Evolutionary conservation across 2,888 invertebrate genomes (phyloP), one percentile per base, ranked within the genome.

Genomic region (Unio delphinus): DNA sequence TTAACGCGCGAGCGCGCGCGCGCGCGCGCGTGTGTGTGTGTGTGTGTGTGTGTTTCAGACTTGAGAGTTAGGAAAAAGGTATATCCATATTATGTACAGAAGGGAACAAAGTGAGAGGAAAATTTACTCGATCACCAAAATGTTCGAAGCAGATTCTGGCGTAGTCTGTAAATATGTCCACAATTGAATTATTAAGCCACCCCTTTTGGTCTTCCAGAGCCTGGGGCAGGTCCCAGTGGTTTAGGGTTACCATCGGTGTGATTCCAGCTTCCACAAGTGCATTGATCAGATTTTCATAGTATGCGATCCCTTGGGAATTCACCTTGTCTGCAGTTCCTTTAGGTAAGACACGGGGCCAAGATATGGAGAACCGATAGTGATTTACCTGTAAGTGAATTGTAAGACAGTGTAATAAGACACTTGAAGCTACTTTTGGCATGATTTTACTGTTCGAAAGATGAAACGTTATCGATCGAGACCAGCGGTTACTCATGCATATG

Each of bases 311-410:
- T 8, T 92, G 91, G 59, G 91, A 90, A 85, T 94, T 95, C 45
- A 95, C 55, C 23, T 34, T 26, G 45, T 30, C 61, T 5, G 69
- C 67, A 4, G 76, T 76, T 28, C 82, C 95, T 11, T 91, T 92
- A 0, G 95, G 94, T 75, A 95, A 90, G 65, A 95, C 91, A 63
- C 95, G 91, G 0, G 94, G 89, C 95, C 95, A 95, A 0, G 94
- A 93, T 55, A 91, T 80, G 5, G 91, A 90, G 78, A 91, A 90
- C 17, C 91, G 86, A 68, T 88, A 88, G 68, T 82, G 79, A 15
- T 73, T 74, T 18, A 80, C 79, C 84, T 84, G 73, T 2, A 70
- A 65, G 34, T 57, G 17, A 58, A 70, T 18, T 45, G 11, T 45
- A 45, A 45, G 45, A 45, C 45, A 11, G 45, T 8, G 8, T 11